Evolutionary conservation across 2,113 vertebrate species (phyloP).

Genomic region (Cranoglanis bouderius): DNA sequence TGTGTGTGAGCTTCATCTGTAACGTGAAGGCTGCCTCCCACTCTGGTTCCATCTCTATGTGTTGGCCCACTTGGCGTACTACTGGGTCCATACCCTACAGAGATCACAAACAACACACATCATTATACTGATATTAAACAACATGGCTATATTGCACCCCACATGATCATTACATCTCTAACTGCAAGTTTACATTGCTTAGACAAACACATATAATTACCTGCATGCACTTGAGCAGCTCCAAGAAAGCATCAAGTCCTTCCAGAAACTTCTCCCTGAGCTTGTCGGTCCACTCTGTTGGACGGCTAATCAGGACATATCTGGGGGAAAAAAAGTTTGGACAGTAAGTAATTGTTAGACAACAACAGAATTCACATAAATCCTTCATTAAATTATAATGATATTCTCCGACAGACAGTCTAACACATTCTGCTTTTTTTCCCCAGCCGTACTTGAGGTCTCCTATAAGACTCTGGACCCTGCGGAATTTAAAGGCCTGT

Average conservation of each 20-base stretch:
- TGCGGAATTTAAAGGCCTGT: slow-evolving; percentile 94
- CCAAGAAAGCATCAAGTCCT: slow-evolving; percentile 90
- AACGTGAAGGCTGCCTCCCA: slow-evolving; percentile 98
- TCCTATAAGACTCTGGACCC: slow-evolving; percentile 94
- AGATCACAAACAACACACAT: slow-evolving; percentile 16
- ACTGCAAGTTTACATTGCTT: no score
- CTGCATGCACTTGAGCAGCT: slow-evolving; percentile 97
- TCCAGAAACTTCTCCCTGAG: slow-evolving; percentile 91
- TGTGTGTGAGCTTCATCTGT: slow-evolving; percentile 95
- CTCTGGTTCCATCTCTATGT: slow-evolving; percentile 99
- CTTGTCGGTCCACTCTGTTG: slow-evolving; percentile 85
- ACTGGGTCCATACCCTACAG: slow-evolving; percentile 96
- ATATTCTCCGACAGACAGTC: neutral
- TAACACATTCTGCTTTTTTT: neutral
- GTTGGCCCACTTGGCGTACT: slow-evolving; percentile 94
- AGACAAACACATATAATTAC: slow-evolving; percentile 63
- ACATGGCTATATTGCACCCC: slow-evolving; percentile 48
- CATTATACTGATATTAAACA: neutral
- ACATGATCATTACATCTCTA: neutral
- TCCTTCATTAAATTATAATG: neutral
- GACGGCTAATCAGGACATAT: slow-evolving; percentile 92
- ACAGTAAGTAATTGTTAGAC: neutral
- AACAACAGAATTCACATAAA: neutral
- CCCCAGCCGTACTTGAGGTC: slow-evolving; percentile 89
- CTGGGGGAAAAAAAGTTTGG: slow-evolving; percentile 65